Evolutionary conservation across 1,140 invertebrate species (phyloP), one percentile per base, ranked within the genome.

Genomic region (Heliconius himera): DNA sequence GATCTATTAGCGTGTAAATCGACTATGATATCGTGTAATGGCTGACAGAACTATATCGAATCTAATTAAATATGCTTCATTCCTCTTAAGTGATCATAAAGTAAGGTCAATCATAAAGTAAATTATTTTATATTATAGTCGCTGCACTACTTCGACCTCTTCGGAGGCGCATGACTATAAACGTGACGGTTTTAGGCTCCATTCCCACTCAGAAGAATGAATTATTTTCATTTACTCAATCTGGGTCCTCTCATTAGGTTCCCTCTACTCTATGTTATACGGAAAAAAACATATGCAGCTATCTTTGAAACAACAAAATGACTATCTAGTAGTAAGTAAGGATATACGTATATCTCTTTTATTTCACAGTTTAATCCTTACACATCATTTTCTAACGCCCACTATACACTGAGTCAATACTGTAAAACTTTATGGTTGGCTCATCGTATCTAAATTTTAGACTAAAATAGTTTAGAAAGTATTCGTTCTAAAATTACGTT

Each of bases 1-100:
- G 70, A 77, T 72, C 76, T 72, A 72, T 77, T 77, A 77, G 66
- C 41, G 75, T 70, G 22, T 38, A 66, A 76, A 76, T 76, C 75
- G 75, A 46, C 75, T 22, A 76, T 70, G 60, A 76, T 70, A 77
- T 38, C 76, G 29, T 77, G 22, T 77, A 77, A 72, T 54, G 46
- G 76, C 70, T 76, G 70, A 9, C 29, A 72, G 70, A 72, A 33
- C 70, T 22, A 72, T 33, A 72, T 72, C 70, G 70, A 72, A 72
- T 41, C 26, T 29, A 66, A 66, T 66, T 29, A 66, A 16, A 66
- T 16, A 66, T 66, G 60, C 60, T 66, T 66, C 26, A 16, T 66
- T 66, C 60, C 26, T 26, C 22, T 66, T 66, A 26, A 66, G 22
- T 66, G 26, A 11, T 9, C 9, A 9, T 9, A 66, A 66, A 66